Evolutionary conservation across 2,888 invertebrate genomes (phyloP), one percentile per base, ranked within the genome.

Genomic region (Phaedon cochleariae): DNA sequence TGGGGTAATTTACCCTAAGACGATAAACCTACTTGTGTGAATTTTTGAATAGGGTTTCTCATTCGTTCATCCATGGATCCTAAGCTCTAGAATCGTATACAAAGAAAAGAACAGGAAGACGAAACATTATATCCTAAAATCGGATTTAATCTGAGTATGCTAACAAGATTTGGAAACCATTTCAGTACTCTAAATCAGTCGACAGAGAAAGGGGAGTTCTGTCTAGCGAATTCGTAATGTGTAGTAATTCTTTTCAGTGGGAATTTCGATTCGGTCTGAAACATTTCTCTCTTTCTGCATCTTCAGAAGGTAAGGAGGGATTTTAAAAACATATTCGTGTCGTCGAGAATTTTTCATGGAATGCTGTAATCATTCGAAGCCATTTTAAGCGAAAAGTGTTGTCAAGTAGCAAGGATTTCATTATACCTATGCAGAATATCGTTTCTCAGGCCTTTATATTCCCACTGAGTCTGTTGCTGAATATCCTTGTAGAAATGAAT

Each of bases 161-260:
- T 67, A 67, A 67, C 62, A 59, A 61, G 67, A 64, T 67, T 64
- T 58, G n/a, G 67, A 67, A 64, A 64, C 62, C 67, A 67, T 67
- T 67, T 62, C 53, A 55, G 17, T 58, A 58, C 67, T 67, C 41
- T 67, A 67, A 64, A 61, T 58, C 64, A 51, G 21, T 51, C 34
- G 18, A 51, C 31, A 51, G 20, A 17, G 15, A 60, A 59, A 51
- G 45, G 48, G 51, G 51, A 20, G 22, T 26, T 60, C 52, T 41
- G 17, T 2, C n/a, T 34, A 21, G 49, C 10, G 48, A n/a, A 48
- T 48, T 21, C 22, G 12, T 21, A 48, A 48, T 48, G 48, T 48
- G 48, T 48, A 20, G 20, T 48, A 48, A 48, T 21, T 48, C 48
- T 48, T 22, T 48, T 9, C 1, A 12, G 12, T 3, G 21, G 22